Percentiles rank a stretch among this genome's conserved stretches.
phyloP scores from a whole-genome alignment of 2,888 invertebrate species.

The Melolontha melolontha region DNA sequence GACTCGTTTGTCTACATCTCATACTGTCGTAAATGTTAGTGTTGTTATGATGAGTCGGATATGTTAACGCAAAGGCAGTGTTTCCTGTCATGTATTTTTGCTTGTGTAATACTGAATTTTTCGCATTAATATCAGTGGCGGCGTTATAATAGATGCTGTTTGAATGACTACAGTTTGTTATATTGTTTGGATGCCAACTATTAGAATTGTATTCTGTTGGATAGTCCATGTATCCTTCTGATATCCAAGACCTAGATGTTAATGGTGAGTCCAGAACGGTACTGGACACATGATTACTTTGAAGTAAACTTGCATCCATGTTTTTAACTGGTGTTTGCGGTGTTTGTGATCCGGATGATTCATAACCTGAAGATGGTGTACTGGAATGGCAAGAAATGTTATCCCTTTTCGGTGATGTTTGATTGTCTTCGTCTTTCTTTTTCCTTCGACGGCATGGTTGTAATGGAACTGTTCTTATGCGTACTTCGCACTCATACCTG shows the following conservation, averaged over 20 bases:
- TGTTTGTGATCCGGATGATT: conserved; percentile 50
- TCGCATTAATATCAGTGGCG: background rate
- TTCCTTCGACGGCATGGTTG: conserved; percentile 85
- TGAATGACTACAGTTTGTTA: conserved; percentile 6
- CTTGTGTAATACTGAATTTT: conserved; percentile 32
- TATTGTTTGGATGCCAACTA: conserved; percentile 17
- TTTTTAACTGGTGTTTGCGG: conserved; percentile 61
- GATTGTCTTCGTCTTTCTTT: conserved; percentile 62
- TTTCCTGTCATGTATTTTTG: conserved; percentile 38
- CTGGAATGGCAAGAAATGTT: conserved; percentile 43
- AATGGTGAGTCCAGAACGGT: conserved; percentile 75
- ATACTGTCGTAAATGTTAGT: conserved; percentile 27
- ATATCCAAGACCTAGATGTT: conserved; percentile 23
- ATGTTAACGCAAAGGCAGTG: conserved; percentile 55
- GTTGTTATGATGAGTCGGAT: conserved; percentile 47
- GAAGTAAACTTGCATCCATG: conserved; percentile 82
- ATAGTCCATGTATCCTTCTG: conserved; percentile 19
- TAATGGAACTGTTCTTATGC: conserved; percentile 86
- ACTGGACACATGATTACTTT: conserved; percentile 88
- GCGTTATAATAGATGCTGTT: conserved; percentile 13
- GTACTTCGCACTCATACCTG: conserved; percentile 89
- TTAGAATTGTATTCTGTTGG: conserved; percentile 13
- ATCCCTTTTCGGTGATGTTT: conserved; percentile 47
- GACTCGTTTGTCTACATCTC: conserved; percentile 35
- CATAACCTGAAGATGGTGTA: conserved; percentile 55